Evolutionary conservation across 1,140 invertebrate species (phyloP).

Genomic region (Calliphora vicina): DNA sequence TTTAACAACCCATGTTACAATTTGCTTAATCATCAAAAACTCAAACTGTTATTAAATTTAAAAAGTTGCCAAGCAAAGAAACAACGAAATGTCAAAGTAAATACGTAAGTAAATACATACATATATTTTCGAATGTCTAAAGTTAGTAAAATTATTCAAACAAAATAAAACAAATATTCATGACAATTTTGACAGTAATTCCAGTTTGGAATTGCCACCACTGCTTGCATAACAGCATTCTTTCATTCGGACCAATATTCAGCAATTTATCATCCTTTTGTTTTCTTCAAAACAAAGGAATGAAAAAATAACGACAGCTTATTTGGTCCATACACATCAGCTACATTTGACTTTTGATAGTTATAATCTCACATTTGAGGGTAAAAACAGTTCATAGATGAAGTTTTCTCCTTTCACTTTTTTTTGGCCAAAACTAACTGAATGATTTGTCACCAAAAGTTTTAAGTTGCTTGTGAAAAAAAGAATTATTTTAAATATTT

Average conservation of each 20-base stretch:
- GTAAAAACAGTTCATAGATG: neutral
- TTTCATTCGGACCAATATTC: neutral
- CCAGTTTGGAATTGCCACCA: neutral
- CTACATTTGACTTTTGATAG: neutral
- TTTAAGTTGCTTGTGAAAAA: neutral
- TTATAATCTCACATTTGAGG: neutral
- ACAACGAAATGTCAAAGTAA: neutral
- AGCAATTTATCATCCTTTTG: neutral
- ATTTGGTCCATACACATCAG: neutral
- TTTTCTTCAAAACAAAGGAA: neutral
- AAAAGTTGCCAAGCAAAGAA: neutral
- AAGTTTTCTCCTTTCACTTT: neutral
- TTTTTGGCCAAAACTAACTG: neutral
- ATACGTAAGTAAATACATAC: too few species aligned
- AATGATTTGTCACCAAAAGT: neutral
- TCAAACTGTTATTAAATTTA: neutral
- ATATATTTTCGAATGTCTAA: neutral
- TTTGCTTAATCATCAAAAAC: neutral
- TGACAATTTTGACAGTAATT: neutral
- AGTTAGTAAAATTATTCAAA: neutral
- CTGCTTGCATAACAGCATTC: neutral
- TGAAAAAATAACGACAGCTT: neutral
- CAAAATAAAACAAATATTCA: neutral
- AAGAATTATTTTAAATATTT: neutral
- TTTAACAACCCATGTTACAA: neutral